A percentile compares a stretch with the other conserved stretches of the same genome.
These are phyloP conservation scores for Palythoa grandiflora DNA, from an alignment of 92 coral and sea anemone species.

Conservation along the genomic window DNA sequence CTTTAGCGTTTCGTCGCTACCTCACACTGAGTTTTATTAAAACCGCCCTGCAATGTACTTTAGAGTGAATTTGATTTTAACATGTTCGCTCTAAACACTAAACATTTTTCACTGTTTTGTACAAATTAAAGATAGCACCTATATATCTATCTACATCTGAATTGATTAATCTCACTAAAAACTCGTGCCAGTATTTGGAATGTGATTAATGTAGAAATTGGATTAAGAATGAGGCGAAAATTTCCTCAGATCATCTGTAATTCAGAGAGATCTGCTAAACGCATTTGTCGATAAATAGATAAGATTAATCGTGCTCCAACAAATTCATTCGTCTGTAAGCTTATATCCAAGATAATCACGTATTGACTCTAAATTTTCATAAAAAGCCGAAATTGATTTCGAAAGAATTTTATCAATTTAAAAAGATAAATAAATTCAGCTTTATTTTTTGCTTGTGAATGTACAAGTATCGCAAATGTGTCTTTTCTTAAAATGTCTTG, in stretches of 20 bases:
- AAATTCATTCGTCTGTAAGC: background rate
- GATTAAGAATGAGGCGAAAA: conserved; percentile 13
- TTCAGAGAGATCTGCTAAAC: conserved; percentile 5
- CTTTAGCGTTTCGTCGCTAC: background rate
- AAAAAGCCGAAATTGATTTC: background rate
- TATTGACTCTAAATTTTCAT: background rate
- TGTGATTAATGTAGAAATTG: background rate
- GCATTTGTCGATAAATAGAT: conserved; percentile 10
- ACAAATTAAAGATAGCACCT: background rate
- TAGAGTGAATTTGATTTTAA: background rate
- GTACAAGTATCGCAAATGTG: background rate
- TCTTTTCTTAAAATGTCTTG: background rate
- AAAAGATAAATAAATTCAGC: background rate
- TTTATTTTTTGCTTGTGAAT: background rate
- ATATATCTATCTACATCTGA: background rate
- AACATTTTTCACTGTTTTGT: background rate
- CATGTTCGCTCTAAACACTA: background rate
- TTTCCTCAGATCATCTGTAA: background rate
- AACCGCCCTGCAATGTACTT: background rate
- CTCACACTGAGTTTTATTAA: background rate
- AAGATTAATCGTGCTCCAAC: conserved; percentile 8
- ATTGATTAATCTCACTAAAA: background rate
- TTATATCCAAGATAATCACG: background rate
- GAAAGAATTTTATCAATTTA: background rate
- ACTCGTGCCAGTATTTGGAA: background rate